These are phyloP conservation scores for Ceratoteleas bidentatus DNA, from an alignment of 1,140 invertebrate genomes.

Conservation along the genomic window DNA sequence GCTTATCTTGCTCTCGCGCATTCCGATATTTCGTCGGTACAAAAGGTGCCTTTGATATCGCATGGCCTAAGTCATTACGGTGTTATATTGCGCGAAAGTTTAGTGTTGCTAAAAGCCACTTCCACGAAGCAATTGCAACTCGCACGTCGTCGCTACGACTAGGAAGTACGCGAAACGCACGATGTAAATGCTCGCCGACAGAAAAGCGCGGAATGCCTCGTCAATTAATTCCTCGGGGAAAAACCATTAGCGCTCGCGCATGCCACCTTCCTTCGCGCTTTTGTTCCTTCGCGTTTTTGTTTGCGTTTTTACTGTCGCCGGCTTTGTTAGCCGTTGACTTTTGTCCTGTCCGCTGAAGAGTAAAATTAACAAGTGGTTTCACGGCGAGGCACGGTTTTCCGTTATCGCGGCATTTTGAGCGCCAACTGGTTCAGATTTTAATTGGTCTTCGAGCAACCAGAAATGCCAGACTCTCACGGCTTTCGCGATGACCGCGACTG, in stretches of 20 bases:
- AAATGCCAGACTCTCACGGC: constrained; percentile 25
- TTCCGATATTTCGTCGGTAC: constrained; percentile 54
- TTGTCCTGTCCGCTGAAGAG: neutral
- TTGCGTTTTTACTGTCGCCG: neutral
- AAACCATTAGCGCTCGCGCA: constrained; percentile 43
- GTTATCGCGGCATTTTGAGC: too few species aligned
- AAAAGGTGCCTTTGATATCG: constrained; percentile 52
- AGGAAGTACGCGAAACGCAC: constrained; percentile 53
- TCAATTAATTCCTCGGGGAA: constrained; percentile 50
- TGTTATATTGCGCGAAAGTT: constrained; percentile 50
- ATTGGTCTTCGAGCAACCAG: neutral
- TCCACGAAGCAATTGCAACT: constrained; percentile 42
- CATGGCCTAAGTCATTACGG: constrained; percentile 33
- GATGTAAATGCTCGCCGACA: constrained; percentile 53
- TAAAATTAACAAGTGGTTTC: neutral
- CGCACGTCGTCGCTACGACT: constrained; percentile 27
- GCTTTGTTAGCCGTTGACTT: constrained; percentile 3
- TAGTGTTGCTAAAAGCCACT: constrained; percentile 44
- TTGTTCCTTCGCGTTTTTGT: constrained; percentile 5
- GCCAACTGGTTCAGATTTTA: too few species aligned
- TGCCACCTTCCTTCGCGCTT: constrained; percentile 2
- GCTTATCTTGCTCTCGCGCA: constrained; percentile 42
- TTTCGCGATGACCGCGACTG: neutral
- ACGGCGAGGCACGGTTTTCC: neutral
- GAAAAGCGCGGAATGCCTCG: constrained; percentile 50